A percentile compares a stretch with the other conserved stretches of the same genome.
Evolutionary conservation across 2,113 vertebrate genomes (phyloP).

Genomic region (Gavia stellata): DNA sequence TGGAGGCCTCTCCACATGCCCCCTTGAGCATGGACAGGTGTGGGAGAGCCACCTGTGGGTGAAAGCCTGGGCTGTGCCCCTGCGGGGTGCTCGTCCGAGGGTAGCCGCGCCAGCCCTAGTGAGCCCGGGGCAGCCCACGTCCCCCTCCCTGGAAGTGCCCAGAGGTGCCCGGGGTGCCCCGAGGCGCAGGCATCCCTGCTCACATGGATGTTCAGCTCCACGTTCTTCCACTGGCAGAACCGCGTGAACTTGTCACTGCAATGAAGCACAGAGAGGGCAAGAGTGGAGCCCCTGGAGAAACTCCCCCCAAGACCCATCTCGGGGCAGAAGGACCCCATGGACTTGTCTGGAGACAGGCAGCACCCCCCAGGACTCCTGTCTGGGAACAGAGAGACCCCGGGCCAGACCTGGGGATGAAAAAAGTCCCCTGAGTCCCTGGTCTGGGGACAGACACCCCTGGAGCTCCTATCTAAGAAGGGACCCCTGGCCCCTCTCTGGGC

Average conservation of each 20-base stretch:
- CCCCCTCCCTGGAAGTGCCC: background rate
- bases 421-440: background rate
- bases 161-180: background rate
- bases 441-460: background rate
- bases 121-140: background rate
- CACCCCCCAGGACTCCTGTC: accelerated
- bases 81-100: background rate
- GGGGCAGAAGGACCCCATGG: background rate
- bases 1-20: background rate
- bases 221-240: slow-evolving; percentile 81
- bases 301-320: too few species aligned
- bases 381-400: background rate
- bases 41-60: background rate
- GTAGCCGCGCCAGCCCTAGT: background rate
- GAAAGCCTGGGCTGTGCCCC: background rate
- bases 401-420: background rate
- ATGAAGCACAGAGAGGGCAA: background rate
- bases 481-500: background rate
- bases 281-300: background rate
- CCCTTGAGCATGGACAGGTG: background rate
- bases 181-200: background rate
- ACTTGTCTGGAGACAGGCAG: background rate
- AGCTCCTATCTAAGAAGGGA: background rate
- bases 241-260: slow-evolving; percentile 77
- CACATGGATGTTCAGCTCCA: slow-evolving; percentile 80